Conservation (phyloP, 2,888 invertebrate species). For the Allygus modestus region DNA sequence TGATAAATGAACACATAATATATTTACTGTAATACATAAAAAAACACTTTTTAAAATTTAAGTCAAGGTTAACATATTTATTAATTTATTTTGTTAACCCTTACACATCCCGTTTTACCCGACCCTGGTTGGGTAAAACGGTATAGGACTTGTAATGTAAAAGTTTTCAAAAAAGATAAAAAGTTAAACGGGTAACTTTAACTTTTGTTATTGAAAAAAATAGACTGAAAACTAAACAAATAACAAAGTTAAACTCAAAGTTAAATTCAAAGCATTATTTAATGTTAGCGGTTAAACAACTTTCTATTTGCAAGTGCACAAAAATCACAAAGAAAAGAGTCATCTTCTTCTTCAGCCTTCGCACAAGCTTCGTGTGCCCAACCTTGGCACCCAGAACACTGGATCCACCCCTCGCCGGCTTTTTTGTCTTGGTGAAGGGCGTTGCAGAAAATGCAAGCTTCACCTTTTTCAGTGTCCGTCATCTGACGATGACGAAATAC, state of each 20-base stretch:
- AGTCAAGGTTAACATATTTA: neutral
- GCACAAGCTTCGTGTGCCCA: conserved; percentile 61
- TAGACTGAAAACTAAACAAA: neutral
- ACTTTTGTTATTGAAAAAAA: neutral
- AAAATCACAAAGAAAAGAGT: conserved; percentile 60
- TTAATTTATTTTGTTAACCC: conserved; percentile 14
- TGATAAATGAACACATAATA: conserved; percentile 19
- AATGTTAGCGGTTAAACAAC: neutral
- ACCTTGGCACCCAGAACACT: conserved; percentile 52
- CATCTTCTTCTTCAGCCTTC: conserved; percentile 62
- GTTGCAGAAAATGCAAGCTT: conserved; percentile 61
- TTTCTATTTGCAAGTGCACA: conserved; percentile 35
- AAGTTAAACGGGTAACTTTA: conserved; percentile 26
- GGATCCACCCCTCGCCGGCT: conserved; percentile 48
- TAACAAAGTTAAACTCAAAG: conserved; percentile 8
- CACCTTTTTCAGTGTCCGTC: conserved; percentile 44
- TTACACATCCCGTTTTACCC: conserved; percentile 55
- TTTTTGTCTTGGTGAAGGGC: conserved; percentile 46
- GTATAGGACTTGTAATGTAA: conserved; percentile 47
- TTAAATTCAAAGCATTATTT: neutral
- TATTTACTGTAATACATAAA: conserved; percentile 15
- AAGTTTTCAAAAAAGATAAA: neutral
- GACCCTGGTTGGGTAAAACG: conserved; percentile 32
- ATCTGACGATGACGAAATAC: conserved; percentile 46
- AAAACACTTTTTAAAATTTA: conserved; percentile 7